Base-by-base conservation (phyloP, 2,888 invertebrate species). In the Bombylius major region DNA sequence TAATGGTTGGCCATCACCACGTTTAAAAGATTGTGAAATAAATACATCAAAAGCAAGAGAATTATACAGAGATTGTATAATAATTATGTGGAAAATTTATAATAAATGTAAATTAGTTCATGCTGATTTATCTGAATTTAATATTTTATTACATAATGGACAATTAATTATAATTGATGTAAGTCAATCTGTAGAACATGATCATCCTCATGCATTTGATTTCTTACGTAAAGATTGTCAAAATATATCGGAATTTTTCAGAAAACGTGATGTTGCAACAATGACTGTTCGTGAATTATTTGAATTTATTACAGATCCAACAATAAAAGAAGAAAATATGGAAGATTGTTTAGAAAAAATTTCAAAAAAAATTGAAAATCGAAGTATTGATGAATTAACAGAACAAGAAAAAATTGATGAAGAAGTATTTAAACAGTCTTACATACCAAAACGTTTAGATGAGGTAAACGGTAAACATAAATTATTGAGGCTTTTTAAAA, bases 151-250 rank as follows among this genome's bases (percentile, higher is more conserved):
- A 66, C 84, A 89, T 65, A 80, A 90, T 66, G 88, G 86, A 0
- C 82, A 87, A 66, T 74, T 91, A n/a, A 87, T 88, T 58, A 83
- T 98, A 31, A 99, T 99, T 66, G 99, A 99, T 76, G 98, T 99
- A 0, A 97, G 97, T 0, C 99, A 99, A 70, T 89, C 97, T 0
- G 98, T 99, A 0, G 97, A 98, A 73, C 96, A 96, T 71, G 96
- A 98, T 71, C 97, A 99, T 79, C 96, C 96, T 0, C 86, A 90
- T 73, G 91, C 98, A 0, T 81, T 94, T 62, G 91, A 95, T 60
- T 99, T 99, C 72, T 78, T 99, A 50, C 80, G 96, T 57, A 95
- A 90, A 70, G 98, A 99, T 76, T 94, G 96, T 69, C 87, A 86
- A 32, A 99, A 98, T 72, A 84, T 98, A 56, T 79, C 82, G 62